Evolutionary conservation across 2,888 invertebrate species (phyloP).

Genomic region (Conomelus anceps): DNA sequence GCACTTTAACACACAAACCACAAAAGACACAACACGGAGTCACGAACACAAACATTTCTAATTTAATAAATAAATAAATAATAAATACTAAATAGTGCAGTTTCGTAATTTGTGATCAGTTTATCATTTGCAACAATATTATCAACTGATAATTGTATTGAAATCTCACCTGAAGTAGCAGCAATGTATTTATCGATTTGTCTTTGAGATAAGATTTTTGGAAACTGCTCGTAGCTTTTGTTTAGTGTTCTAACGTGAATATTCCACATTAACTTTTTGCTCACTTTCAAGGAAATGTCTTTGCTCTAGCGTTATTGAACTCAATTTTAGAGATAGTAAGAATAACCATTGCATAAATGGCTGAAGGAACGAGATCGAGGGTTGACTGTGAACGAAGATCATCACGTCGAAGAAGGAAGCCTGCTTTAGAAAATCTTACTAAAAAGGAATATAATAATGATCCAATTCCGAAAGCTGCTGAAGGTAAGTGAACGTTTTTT

Average conservation of each 20-base stretch:
- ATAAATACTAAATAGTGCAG: too few relatives aligned
- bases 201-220: not conserved
- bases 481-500: not conserved
- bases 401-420: not conserved
- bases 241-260: not conserved
- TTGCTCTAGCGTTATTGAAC: not conserved
- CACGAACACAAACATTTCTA: too few relatives aligned
- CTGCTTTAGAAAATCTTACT: not conserved
- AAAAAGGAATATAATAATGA: not conserved
- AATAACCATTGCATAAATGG: not conserved
- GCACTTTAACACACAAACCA: too few relatives aligned
- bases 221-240: not conserved
- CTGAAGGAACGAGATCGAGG: not conserved
- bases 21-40: too few relatives aligned
- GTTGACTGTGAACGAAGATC: not conserved
- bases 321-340: not conserved
- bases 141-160: too few relatives aligned
- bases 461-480: not conserved
- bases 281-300: not conserved
- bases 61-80: too few relatives aligned
- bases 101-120: too few relatives aligned
- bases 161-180: too few relatives aligned
- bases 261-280: not conserved
- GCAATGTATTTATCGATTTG: too few relatives aligned
- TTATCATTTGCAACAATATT: too few relatives aligned